These are phyloP conservation scores for Achroia grisella DNA, from an alignment of 1,140 invertebrate species.

Conservation along the genomic window DNA sequence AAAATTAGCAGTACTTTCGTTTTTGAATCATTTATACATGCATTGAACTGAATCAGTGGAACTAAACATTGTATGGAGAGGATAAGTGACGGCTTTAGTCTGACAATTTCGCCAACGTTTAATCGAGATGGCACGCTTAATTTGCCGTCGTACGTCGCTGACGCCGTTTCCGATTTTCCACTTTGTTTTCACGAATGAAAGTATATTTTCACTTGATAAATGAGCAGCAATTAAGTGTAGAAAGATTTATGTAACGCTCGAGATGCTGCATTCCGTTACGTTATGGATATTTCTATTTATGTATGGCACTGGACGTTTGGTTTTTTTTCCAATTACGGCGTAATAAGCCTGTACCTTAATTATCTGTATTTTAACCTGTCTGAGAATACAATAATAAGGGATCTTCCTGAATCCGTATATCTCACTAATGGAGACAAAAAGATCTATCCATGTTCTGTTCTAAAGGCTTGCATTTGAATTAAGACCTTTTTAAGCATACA, in stretches of 20 bases:
- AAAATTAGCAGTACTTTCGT: conserved; percentile 4
- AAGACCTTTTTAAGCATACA: too few species aligned
- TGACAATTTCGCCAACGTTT: background rate
- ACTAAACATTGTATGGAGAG: conserved; percentile 5
- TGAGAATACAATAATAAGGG: too few species aligned
- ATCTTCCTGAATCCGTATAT: too few species aligned
- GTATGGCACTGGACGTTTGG: background rate
- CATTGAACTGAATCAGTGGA: conserved; percentile 3
- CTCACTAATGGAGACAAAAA: too few species aligned
- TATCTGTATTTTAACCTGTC: too few species aligned
- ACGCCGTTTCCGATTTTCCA: conserved; percentile 5
- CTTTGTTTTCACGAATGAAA: conserved; percentile 14
- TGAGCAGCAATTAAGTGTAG: conserved; percentile 5
- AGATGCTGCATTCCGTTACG: conserved; percentile 4
- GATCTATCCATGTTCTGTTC: too few species aligned
- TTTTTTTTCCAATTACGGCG: too few species aligned
- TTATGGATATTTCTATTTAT: conserved; percentile 1
- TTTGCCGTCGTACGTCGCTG: background rate
- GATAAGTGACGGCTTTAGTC: background rate
- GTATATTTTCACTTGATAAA: conserved; percentile 12
- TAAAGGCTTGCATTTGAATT: too few species aligned
- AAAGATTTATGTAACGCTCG: conserved; percentile 12
- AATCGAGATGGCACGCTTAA: background rate
- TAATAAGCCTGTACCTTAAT: background rate
- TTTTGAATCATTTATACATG: conserved; percentile 8